Evolutionary conservation across 2,797 vertebrate species (phyloP).

Genomic region (Onychomys torridus): DNA sequence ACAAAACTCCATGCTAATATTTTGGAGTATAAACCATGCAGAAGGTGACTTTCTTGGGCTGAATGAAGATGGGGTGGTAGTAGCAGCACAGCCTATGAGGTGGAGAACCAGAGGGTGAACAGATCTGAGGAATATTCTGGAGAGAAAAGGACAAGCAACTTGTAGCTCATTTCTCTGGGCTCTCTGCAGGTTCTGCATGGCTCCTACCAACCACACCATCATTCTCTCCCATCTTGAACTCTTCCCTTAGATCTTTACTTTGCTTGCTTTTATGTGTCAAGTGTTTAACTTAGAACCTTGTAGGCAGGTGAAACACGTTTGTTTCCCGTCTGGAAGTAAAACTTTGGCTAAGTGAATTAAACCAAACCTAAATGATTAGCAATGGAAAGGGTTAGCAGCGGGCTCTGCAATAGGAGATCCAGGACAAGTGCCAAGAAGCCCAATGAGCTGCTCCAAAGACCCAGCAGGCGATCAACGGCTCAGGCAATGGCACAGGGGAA

Average conservation of each 20-base stretch:
- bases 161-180: neutral
- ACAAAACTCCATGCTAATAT: neutral
- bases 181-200: neutral
- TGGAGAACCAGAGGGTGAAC: neutral
- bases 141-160: neutral
- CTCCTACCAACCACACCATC: neutral
- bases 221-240: neutral
- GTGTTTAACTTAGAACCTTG: neutral
- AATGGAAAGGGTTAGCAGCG: neutral
- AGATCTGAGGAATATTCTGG: neutral
- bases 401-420: neutral
- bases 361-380: neutral
- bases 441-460: neutral
- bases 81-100: neutral
- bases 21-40: neutral
- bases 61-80: neutral
- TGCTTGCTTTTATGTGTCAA: slow-evolving; percentile 34
- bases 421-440: neutral
- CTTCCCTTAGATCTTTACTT: slow-evolving; percentile 18
- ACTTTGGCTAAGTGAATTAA: slow-evolving; percentile 12
- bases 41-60: neutral
- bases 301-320: neutral
- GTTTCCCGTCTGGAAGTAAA: slow-evolving; percentile 49
- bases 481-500: neutral
- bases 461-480: neutral